Base-by-base conservation (phyloP, 2,888 invertebrate species). In the Hedya salicella region DNA sequence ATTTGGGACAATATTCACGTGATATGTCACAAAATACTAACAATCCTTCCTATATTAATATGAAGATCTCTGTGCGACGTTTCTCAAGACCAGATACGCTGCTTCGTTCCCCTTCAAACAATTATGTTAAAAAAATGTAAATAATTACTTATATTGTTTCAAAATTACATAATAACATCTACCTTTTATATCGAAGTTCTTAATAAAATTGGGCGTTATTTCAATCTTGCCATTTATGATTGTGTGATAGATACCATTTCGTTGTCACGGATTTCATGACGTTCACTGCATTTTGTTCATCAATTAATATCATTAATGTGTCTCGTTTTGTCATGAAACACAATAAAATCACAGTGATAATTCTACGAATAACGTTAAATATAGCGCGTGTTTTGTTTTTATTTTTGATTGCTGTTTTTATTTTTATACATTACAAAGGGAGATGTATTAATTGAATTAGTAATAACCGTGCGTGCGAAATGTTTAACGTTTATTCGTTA, bases 101-200 rank as follows among this genome's bases (percentile, higher is more conserved):
- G 69, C 69, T 74, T 76, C 70, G 70, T 75, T 73, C 70, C 60
- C 71, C 70, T 78, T 75, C 69, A 68, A 53, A 74, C 69, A 71
- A 50, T 53, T 32, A 25, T 36, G 13, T 36, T 11, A 36, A 5
- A 9, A 36, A 36, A 9, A 46, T 17, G 36, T 19, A 32, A 16
- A 52, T 19, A 39, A 39, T 11, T 19, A 3, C 11, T 17, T 53
- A 39, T 44, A 44, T 8, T 16, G 40, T 5, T 16, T 42, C 16
- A 14, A 54, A 25, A 56, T 30, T 32, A 32, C 57, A 84, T 82
- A 73, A 83, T 88, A 88, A 89, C 89, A 89, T 90, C 89, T 90
- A 89, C 88, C 89, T 89, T 72, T 85, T 88, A 88, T 87, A 77
- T 81, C 73, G 71, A 78, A 68, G 75, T 71, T 71, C 69, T 64